Conservation (phyloP, 2,888 invertebrate genomes). For the Lucinisca nassula region DNA sequence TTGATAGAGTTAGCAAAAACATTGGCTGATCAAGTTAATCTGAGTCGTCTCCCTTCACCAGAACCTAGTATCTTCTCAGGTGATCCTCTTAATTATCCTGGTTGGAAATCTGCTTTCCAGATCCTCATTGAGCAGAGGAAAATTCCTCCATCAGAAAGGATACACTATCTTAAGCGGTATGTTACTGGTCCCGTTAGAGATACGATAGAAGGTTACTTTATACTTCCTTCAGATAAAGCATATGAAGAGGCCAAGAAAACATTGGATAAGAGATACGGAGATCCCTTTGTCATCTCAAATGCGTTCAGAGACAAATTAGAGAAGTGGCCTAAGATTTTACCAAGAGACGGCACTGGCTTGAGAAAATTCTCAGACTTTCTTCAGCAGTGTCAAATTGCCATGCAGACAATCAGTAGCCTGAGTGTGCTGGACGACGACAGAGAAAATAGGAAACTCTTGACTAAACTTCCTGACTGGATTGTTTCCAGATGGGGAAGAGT, state of each 20-base stretch:
- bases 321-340: conserved; percentile 44
- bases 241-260: conserved; percentile 50
- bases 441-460: conserved; percentile 56
- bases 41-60: conserved; percentile 51
- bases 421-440: conserved; percentile 41
- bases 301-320: conserved; percentile 65
- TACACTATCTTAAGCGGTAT: conserved; percentile 37
- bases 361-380: conserved; percentile 46
- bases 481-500: conserved; percentile 34
- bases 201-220: conserved; percentile 22
- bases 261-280: conserved; percentile 58
- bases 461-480: conserved; percentile 55
- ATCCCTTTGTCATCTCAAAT: conserved; percentile 42
- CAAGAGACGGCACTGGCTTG: conserved; percentile 30
- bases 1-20: conserved; percentile 18
- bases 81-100: conserved; percentile 27
- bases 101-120: conserved; percentile 34
- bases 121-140: conserved; percentile 30
- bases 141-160: conserved; percentile 29
- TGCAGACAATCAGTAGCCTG: conserved; percentile 15
- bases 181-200: conserved; percentile 22
- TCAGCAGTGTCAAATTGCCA: conserved; percentile 42
- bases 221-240: conserved; percentile 29
- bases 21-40: conserved; percentile 35
- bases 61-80: conserved; percentile 57